Conservation (phyloP, 2,797 vertebrate genomes). For the Pithecia hirsuta region DNA sequence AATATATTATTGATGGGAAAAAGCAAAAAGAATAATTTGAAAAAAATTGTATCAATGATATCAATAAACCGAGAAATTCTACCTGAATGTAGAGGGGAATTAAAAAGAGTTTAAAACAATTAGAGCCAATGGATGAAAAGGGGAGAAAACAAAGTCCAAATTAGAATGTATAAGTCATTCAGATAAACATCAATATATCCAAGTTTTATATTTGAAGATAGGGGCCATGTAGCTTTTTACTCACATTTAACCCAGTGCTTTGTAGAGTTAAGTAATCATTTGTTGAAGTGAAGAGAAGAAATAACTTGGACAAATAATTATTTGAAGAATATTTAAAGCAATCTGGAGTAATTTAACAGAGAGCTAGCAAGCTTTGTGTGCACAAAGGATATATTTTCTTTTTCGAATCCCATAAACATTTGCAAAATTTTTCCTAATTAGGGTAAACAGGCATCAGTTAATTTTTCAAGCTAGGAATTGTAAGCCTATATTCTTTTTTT, state of each 20-base stretch:
- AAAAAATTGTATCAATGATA: neutral
- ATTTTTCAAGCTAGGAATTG: neutral
- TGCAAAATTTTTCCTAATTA: conserved; percentile 3
- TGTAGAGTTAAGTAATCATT: neutral
- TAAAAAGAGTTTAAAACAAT: neutral
- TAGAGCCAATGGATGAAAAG: neutral
- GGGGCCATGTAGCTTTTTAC: neutral
- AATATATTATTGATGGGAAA: neutral
- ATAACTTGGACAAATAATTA: neutral
- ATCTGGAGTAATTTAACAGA: neutral
- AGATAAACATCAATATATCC: neutral
- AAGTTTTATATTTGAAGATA: neutral
- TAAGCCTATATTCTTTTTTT: neutral
- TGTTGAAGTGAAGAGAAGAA: neutral
- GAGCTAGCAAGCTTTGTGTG: neutral
- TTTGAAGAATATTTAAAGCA: conserved; percentile 17
- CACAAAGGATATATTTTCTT: neutral
- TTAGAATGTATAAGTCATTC: neutral
- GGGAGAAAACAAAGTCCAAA: neutral
- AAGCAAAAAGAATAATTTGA: neutral
- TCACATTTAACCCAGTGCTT: neutral
- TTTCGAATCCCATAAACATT: neutral
- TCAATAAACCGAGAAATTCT: neutral
- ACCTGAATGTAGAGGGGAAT: neutral
- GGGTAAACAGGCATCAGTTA: neutral